Evolutionary conservation across 2,113 vertebrate species (phyloP).

Genomic region (Ochotona princeps): DNA sequence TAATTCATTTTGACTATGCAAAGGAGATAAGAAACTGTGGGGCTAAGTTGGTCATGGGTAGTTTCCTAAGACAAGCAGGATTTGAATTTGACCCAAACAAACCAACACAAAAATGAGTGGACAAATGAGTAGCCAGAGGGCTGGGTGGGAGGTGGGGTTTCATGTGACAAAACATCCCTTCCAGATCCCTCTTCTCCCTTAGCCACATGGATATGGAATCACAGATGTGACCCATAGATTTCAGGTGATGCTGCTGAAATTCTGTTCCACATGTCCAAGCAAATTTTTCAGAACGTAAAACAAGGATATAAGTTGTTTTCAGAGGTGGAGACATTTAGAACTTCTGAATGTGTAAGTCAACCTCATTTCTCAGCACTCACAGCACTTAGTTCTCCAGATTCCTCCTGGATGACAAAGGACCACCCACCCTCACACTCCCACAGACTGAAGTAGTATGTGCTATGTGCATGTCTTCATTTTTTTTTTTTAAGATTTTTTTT

Average conservation of each 20-base stretch:
- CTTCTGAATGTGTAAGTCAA: slow-evolving; percentile 83
- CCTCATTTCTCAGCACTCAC: slow-evolving; percentile 87
- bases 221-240: slow-evolving; percentile 94
- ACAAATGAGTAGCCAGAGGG: background rate
- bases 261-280: slow-evolving; percentile 91
- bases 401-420: too few species aligned
- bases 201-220: slow-evolving; percentile 91
- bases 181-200: background rate
- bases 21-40: background rate
- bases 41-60: background rate
- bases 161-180: background rate
- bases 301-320: slow-evolving; percentile 95
- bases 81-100: background rate
- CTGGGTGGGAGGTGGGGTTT: slow-evolving; percentile 42
- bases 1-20: background rate
- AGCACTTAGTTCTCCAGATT: slow-evolving; percentile 92
- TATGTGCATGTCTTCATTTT: too few species aligned
- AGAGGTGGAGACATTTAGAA: slow-evolving; percentile 94
- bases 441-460: too few species aligned
- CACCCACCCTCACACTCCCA: too few species aligned
- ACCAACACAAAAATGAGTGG: background rate
- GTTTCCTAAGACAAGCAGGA: background rate
- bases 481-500: too few species aligned
- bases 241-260: slow-evolving; percentile 93
- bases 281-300: slow-evolving; percentile 96